A percentile compares a stretch with the other conserved stretches of the same genome.
Conservation (phyloP, 2,888 invertebrate species). For the Cosmia pyralina region DNA sequence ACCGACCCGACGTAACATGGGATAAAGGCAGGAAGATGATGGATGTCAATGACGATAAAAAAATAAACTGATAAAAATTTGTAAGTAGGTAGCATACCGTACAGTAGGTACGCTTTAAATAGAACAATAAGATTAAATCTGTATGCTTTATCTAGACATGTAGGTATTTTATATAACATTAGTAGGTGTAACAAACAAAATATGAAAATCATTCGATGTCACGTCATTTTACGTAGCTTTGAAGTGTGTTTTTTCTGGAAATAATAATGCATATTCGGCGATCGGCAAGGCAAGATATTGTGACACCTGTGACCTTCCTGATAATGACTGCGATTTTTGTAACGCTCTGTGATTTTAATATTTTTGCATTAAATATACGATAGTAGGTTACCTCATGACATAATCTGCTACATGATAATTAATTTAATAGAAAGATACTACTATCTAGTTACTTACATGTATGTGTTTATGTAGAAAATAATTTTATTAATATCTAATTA, state of each 20-base stretch:
- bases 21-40: not conserved
- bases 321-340: conserved; percentile 32
- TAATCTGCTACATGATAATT: not conserved
- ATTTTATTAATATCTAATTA: too few species aligned
- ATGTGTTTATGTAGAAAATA: too few species aligned
- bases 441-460: too few species aligned
- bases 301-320: conserved; percentile 53
- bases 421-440: too few species aligned
- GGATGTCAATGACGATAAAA: too few species aligned
- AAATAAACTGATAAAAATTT: not conserved
- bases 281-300: conserved; percentile 29
- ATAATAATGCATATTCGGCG: conserved; percentile 15
- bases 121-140: not conserved
- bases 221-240: conserved; percentile 23
- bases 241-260: conserved; percentile 18
- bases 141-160: not conserved
- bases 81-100: too few species aligned
- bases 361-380: not conserved
- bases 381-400: too few species aligned
- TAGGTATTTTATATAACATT: conserved; percentile 21
- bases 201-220: conserved; percentile 27
- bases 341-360: conserved; percentile 40
- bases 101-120: not conserved
- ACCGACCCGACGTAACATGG: not conserved
- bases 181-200: conserved; percentile 16